These are phyloP conservation scores for Pampus argenteus DNA, from an alignment of 2,797 vertebrate genomes.

Conservation along the genomic window DNA sequence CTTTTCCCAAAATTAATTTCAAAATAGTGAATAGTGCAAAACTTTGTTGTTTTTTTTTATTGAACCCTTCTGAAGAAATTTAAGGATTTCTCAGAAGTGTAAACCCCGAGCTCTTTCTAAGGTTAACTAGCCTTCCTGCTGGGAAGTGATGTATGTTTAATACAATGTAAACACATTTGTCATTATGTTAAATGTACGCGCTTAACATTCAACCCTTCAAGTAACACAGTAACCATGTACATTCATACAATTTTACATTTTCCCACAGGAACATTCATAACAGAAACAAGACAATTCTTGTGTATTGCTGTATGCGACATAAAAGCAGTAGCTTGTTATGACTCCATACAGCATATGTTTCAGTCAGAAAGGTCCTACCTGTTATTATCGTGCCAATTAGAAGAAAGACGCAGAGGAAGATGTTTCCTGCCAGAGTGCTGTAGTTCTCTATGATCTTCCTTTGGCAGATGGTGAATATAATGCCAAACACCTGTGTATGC, in stretches of 20 bases:
- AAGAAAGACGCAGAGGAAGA: constrained; percentile 94
- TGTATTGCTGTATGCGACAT: background rate
- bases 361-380: constrained; percentile 76
- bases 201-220: constrained; percentile 7
- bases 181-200: background rate
- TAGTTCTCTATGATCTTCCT: constrained; percentile 91
- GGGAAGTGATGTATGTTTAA: background rate
- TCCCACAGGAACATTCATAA: constrained; percentile 17
- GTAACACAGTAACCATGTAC: constrained; percentile 23
- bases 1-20: background rate
- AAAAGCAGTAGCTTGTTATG: constrained; percentile 32
- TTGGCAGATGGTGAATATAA: constrained; percentile 94
- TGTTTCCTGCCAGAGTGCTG: constrained; percentile 88
- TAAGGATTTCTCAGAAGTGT: background rate
- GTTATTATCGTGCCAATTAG: constrained; percentile 89
- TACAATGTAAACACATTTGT: constrained; percentile 9
- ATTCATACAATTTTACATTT: constrained; percentile 33
- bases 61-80: background rate
- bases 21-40: background rate
- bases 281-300: constrained; percentile 3
- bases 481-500: constrained; percentile 91
- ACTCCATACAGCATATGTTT: background rate
- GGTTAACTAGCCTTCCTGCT: background rate
- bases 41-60: constrained; percentile 1
- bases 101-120: background rate